Percentiles rank a stretch among this genome's conserved stretches.
phyloP scores from a whole-genome alignment of 2,888 invertebrate species.

The Sphecodes monilicornis region DNA sequence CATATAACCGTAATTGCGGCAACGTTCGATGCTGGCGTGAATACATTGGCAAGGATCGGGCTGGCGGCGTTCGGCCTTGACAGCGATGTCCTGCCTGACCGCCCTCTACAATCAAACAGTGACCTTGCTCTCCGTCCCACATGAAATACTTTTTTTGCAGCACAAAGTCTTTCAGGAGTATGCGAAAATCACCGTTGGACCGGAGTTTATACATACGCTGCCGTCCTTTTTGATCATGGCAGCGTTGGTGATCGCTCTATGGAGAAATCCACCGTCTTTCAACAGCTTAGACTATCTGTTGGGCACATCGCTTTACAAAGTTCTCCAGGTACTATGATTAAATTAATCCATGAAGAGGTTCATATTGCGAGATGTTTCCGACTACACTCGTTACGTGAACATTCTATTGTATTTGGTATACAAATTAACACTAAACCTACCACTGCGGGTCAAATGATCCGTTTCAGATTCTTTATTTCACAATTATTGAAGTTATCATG shows the following conservation, averaged over 20 bases:
- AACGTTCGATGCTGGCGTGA: conserved; percentile 34
- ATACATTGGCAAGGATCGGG: conserved; percentile 37
- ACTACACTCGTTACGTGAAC: not conserved
- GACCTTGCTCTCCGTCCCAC: conserved; percentile 75
- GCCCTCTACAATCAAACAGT: conserved; percentile 74
- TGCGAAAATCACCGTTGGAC: conserved; percentile 78
- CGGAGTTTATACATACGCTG: conserved; percentile 80
- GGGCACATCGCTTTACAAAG: conserved; percentile 56
- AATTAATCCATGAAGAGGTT: not conserved
- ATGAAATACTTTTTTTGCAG: conserved; percentile 75
- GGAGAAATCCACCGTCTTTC: conserved; percentile 75
- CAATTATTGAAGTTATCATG: too few relatives aligned
- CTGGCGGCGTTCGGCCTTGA: conserved; percentile 32
- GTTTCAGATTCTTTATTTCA: too few relatives aligned
- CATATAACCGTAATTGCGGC: conserved; percentile 34
- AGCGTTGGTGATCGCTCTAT: conserved; percentile 72
- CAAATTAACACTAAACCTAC: too few relatives aligned
- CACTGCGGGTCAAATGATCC: too few relatives aligned
- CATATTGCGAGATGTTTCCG: not conserved
- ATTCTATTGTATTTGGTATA: too few relatives aligned
- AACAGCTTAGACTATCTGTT: conserved; percentile 31
- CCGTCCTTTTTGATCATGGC: conserved; percentile 77
- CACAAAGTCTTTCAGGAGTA: conserved; percentile 80
- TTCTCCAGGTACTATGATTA: conserved; percentile 70
- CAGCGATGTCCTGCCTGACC: conserved; percentile 77